Base-by-base conservation (phyloP, 2,113 vertebrate genomes). In the Eublepharis macularius region DNA sequence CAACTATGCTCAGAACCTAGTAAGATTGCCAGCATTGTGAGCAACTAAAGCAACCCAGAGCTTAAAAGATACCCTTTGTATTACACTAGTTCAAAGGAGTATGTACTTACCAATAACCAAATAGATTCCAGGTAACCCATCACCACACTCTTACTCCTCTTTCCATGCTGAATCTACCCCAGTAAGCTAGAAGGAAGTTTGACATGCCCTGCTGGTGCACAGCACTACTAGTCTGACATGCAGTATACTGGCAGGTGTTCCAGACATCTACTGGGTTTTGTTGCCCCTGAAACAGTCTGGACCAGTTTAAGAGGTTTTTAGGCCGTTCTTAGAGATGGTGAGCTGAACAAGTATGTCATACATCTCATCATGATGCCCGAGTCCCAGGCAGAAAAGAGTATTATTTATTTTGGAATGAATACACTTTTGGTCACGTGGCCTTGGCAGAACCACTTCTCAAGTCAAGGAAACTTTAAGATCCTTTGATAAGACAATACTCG, bases 111-210 rank as follows among this genome's bases (percentile, higher is more conserved):
- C 51, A 72, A 68, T 73, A 76, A 69, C 54, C 69, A 63, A 49
- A 41, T 81, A 49, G 65, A 34, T 68, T 49, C n/a, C 66, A 76
- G 36, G 39, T 47, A 81, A 69, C 57, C 65, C 51, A 34, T 63
- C 14, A 29, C 39, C 36, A 82, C 60, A 82, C 39, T 32, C 60
- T 74, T 82, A 32, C 63, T 82, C 24, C 76, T 85, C 54, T 68
- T 79, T 29, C 65, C 69, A 86, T 29, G 51, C 32, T 80, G 84
- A 72, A 65, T 69, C 84, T 80, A 80, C 54, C 68, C 77, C 77
- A 73, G 41, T 74, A 63, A 73, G 34, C 68, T 65, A 74, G 65
- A 78, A 83, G 17, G 45, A 29, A 84, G n/a, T 32, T 69, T 0
- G 0, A 77, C 1, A 51, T 32, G 45, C 75, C 72, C 34, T 41